A percentile compares a stretch with the other conserved stretches of the same genome.
phyloP scores from a whole-genome alignment of 2,113 vertebrate genomes.

The Atrichornis clamosus region DNA sequence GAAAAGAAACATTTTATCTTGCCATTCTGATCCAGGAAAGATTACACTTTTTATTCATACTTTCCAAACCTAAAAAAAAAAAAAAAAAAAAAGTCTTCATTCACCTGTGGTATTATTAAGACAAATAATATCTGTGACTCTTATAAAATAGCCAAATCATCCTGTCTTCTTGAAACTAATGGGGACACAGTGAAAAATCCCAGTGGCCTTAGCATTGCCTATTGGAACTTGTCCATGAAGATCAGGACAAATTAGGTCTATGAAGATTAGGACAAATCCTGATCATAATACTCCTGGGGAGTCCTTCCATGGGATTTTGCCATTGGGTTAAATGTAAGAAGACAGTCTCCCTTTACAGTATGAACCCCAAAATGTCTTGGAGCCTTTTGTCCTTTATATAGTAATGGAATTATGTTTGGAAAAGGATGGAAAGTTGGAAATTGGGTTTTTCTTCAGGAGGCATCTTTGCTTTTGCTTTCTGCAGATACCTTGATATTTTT shows the following conservation, averaged over 20 bases:
- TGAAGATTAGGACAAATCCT: too few species aligned
- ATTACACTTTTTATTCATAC: neutral
- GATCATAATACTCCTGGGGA: neutral
- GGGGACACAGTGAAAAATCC: neutral
- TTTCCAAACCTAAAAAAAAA: neutral
- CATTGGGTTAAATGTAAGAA: neutral
- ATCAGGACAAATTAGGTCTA: too few species aligned
- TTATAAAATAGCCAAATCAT: neutral
- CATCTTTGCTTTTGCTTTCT: neutral
- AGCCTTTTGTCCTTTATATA: neutral
- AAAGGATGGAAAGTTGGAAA: neutral
- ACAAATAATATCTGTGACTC: neutral
- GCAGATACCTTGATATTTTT: neutral
- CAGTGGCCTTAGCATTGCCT: neutral
- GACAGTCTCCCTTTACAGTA: neutral
- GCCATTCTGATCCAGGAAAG: neutral
- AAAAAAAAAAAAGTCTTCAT: neutral
- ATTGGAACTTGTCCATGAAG: neutral
- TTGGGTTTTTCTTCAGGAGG: neutral
- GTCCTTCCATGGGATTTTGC: neutral
- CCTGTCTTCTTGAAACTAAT: neutral
- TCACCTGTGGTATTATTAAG: neutral
- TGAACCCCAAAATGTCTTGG: neutral
- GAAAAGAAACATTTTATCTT: neutral
- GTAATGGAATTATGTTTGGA: neutral